phyloP scores from a whole-genome alignment of 2,888 invertebrate genomes.

The Lysandra coridon region DNA sequence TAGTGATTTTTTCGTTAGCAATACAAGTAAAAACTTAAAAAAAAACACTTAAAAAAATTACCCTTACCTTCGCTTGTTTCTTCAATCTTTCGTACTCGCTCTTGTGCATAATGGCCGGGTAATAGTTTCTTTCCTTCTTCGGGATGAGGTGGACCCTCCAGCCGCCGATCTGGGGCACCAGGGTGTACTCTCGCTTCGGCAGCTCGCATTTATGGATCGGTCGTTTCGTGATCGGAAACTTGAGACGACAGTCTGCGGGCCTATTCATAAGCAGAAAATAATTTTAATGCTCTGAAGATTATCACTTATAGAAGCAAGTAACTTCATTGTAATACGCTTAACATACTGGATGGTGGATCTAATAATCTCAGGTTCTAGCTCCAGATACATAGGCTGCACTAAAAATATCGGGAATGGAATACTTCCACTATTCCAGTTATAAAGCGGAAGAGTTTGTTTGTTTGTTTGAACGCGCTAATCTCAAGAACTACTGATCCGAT shows the following conservation, averaged over 20 bases:
- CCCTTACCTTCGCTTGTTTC: slow-evolving; percentile 77
- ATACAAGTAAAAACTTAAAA: too few relatives aligned
- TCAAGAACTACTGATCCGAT: too few relatives aligned
- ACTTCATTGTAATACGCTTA: too few relatives aligned
- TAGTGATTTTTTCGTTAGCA: neutral
- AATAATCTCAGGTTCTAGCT: too few relatives aligned
- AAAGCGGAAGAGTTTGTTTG: too few relatives aligned
- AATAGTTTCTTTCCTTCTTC: slow-evolving; percentile 69
- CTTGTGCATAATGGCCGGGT: slow-evolving; percentile 81
- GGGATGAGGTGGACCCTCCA: slow-evolving; percentile 76
- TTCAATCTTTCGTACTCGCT: slow-evolving; percentile 81
- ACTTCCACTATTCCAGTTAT: too few relatives aligned
- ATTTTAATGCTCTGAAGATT: too few relatives aligned
- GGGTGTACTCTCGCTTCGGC: slow-evolving; percentile 50
- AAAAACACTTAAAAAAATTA: neutral
- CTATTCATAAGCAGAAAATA: slow-evolving; percentile 45
- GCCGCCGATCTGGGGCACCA: slow-evolving; percentile 63
- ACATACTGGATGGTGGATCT: too few relatives aligned
- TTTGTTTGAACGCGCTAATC: too few relatives aligned
- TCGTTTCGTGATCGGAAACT: slow-evolving; percentile 62
- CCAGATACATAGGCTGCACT: too few relatives aligned
- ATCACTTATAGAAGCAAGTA: too few relatives aligned
- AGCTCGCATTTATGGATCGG: slow-evolving; percentile 72
- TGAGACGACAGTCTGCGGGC: slow-evolving; percentile 70
- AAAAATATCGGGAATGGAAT: too few relatives aligned